Evolutionary conservation across 2,113 vertebrate genomes (phyloP), one percentile per base, ranked within the genome.

Genomic region (Saguinus imperator): DNA sequence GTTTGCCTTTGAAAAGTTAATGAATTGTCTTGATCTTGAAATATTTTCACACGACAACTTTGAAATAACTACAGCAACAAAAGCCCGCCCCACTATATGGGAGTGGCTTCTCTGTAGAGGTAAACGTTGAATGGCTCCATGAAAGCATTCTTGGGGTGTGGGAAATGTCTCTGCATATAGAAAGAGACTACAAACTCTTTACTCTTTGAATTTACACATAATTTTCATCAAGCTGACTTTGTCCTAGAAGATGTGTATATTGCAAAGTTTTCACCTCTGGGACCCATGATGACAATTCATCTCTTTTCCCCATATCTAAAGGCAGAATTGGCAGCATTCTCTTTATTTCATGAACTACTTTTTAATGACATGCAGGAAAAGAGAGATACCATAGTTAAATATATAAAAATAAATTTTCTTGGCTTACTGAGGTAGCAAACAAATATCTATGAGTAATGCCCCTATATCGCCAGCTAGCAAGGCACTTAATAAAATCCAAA

Each of bases 401-500:
- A 84, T 21, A 98, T 96, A 98, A 98, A 83, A 98, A 98, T 98
- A 97, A 98, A 98, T 98, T 98, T 97, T 96, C 94, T 97, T 97
- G 92, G 91, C 94, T 98, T 97, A 97, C 95, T 96, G 70, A 93
- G 87, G 89, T 89, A 98, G 91, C 94, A 84, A 95, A 97, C 97
- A 98, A 98, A 98, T 98, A 98, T 96, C 98, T 97, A 70, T 99
- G 98, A 99, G 97, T 98, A 98, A 98, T 98, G 96, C 90, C 89
- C 97, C 83, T 97, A 77, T 96, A 98, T 95, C 93, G 45, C 98
- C 81, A 90, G 97, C 86, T 95, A 98, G 82, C 96, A 98, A 93
- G 96, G 96, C 97, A 98, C 98, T 98, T 98, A 98, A 98, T 98
- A 98, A 98, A 99, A 98, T 76, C 95, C 92, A 98, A 98, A 97